Evolutionary conservation across 2,888 invertebrate genomes (phyloP), one percentile per base, ranked within the genome.

Genomic region (Amblyjoppa proteus): DNA sequence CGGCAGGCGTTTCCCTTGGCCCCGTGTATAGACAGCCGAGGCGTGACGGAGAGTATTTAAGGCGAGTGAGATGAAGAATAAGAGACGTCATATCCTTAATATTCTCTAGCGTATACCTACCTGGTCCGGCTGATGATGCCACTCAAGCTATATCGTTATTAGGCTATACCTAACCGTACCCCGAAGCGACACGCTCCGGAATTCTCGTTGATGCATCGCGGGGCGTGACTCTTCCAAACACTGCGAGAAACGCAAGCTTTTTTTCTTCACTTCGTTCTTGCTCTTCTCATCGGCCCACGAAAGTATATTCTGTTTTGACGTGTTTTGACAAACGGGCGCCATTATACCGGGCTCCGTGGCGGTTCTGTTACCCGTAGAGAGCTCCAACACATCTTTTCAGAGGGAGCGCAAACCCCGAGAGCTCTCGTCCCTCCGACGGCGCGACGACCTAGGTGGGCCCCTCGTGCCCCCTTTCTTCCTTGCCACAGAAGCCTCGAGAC

Each of bases 301-400:
- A 64, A 73, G 79, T 79, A 28, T 77, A 86, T 81, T 81, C 80
- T 94, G 93, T 94, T 93, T 93, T 93, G 93, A 93, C 93, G 92
- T 93, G 93, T 93, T 93, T 93, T 93, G 93, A 94, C 93, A 93
- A 94, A 93, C 93, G 92, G 91, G 90, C 92, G 92, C 93, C 92
- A 94, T 94, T 93, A 93, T 91, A 90, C 80, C 81, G 79, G 45
- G 13, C 58, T 69, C 64, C 78, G 81, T 79, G 64, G 51, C 78
- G 79, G 49, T 76, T 51, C 34, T 49, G 45, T 28, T 41, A 53
- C 53, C 25, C 77, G 58, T 58, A 56, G n/a, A 58, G 3, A 80
- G 79, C 74, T 38, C 77, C 66, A 74, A 81, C 77, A 66, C 51
- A 41, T 76, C 69, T 66, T 79, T 75, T 28, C 56, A 66, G 41